Evolutionary conservation across 2,797 vertebrate genomes (phyloP).

Genomic region (Ctenopoma multispine): DNA sequence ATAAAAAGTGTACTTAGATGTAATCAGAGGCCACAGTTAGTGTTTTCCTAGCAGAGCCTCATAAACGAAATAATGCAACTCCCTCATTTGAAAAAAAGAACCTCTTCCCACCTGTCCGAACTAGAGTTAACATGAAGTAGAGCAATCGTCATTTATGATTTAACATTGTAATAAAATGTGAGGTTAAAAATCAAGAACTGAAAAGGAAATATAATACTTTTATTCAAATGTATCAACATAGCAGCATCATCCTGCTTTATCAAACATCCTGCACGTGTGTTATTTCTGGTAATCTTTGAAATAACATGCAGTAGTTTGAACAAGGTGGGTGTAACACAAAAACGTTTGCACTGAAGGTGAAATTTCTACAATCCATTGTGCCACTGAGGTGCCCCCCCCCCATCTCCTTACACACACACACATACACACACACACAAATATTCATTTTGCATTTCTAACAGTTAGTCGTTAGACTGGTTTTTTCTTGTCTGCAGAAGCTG

Average conservation of each 20-base stretch:
- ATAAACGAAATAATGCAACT: background rate
- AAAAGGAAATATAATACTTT: background rate
- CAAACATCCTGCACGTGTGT: background rate
- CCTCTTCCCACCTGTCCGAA: background rate
- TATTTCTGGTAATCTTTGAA: conserved; percentile 19
- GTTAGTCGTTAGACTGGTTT: conserved; percentile 64
- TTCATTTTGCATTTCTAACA: conserved; percentile 12
- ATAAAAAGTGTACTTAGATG: background rate
- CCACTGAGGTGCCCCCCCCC: background rate
- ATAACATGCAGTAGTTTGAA: background rate
- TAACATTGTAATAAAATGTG: background rate
- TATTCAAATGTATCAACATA: background rate
- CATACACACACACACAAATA: conserved; percentile 22
- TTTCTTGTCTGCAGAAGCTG: conserved; percentile 63
- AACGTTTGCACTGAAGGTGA: conserved; percentile 8
- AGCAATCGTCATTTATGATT: background rate
- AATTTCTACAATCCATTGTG: background rate
- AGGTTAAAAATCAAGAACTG: background rate
- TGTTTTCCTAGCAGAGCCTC: background rate
- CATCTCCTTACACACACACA: background rate
- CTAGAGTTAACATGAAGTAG: background rate
- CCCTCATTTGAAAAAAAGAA: background rate
- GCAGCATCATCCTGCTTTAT: background rate
- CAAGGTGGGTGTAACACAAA: conserved; percentile 12
- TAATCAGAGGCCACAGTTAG: conserved; percentile 8